Evolutionary conservation across 2,888 invertebrate species (phyloP).

Genomic region (Campoplex nolae): DNA sequence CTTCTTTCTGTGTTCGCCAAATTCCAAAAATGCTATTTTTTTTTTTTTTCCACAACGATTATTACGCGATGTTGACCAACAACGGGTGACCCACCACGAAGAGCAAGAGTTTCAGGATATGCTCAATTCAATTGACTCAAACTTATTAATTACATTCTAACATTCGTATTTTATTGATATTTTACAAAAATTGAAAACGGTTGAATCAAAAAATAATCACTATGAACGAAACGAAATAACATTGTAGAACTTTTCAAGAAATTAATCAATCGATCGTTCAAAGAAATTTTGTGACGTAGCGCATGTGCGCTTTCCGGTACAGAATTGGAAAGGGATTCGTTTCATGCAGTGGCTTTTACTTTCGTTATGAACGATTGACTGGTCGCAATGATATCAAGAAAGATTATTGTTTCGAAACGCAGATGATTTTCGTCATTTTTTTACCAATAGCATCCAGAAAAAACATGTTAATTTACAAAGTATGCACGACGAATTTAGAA

Average conservation of each 20-base stretch:
- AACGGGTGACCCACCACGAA: background rate
- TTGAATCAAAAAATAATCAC: background rate
- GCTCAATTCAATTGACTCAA: background rate
- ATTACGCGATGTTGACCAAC: background rate
- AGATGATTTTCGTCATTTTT: background rate
- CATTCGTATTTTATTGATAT: background rate
- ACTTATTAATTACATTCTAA: background rate
- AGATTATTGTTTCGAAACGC: background rate
- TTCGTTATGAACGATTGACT: background rate
- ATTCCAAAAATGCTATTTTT: slow-evolving; percentile 17
- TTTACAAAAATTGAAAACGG: background rate
- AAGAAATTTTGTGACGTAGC: background rate
- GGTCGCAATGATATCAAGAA: background rate
- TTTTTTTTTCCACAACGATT: background rate
- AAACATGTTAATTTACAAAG: background rate
- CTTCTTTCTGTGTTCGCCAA: slow-evolving; percentile 19
- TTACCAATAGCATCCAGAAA: background rate
- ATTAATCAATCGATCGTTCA: too few species aligned
- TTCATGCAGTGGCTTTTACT: too few species aligned
- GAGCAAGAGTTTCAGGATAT: background rate
- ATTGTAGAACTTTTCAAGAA: background rate
- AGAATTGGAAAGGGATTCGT: too few species aligned
- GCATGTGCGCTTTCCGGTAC: too few species aligned
- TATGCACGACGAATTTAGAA: background rate
- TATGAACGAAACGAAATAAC: background rate